Evolutionary conservation across 2,797 vertebrate species (phyloP).

Genomic region (Girardinus metallicus): DNA sequence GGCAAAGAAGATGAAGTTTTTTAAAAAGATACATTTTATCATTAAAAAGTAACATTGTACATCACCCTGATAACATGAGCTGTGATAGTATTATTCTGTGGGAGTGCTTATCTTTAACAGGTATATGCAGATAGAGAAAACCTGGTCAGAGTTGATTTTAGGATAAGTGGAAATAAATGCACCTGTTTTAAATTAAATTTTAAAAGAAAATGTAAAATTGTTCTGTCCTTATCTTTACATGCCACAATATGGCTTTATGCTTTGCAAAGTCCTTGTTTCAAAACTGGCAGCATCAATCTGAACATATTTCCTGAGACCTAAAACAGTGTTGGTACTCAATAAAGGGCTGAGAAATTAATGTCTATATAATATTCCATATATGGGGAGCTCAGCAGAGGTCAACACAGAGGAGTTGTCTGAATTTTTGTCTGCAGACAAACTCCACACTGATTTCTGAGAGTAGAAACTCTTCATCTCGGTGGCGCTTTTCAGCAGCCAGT

Average conservation of each 20-base stretch:
- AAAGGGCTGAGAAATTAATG: slow-evolving; percentile 1
- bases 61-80: neutral
- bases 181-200: neutral
- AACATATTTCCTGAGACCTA: slow-evolving; percentile 46
- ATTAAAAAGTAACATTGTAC: neutral
- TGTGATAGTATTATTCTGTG: neutral
- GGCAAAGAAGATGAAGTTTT: neutral
- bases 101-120: neutral
- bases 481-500: slow-evolving; percentile 49
- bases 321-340: slow-evolving; percentile 5
- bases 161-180: neutral
- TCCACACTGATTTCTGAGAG: slow-evolving; percentile 64
- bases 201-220: neutral
- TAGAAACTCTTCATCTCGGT: slow-evolving; percentile 40
- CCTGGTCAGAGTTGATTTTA: neutral
- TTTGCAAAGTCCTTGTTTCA: neutral
- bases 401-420: neutral
- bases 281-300: slow-evolving; percentile 34
- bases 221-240: neutral
- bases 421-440: neutral
- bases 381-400: neutral
- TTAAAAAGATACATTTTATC: neutral
- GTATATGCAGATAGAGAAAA: neutral
- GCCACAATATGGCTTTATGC: neutral
- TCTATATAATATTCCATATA: neutral